Conservation (phyloP, 2,797 vertebrate species). For the Paguma larvata region DNA sequence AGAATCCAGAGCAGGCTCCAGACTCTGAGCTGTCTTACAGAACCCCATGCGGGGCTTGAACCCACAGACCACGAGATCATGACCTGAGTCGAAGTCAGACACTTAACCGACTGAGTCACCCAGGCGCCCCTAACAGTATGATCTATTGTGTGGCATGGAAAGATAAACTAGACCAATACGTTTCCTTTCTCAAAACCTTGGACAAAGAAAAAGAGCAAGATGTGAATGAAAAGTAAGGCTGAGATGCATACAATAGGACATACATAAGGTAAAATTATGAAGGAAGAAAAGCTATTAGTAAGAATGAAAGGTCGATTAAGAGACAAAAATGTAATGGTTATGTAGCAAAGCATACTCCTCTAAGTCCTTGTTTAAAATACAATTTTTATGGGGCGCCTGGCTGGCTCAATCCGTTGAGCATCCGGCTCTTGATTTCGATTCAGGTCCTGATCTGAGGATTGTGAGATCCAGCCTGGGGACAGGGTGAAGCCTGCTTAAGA, state of each 20-base stretch:
- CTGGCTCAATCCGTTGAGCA: too few species aligned
- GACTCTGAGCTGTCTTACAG: too few species aligned
- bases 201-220: background rate
- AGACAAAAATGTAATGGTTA: background rate
- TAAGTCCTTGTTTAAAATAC: background rate
- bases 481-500: too few species aligned
- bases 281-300: background rate
- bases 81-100: too few species aligned
- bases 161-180: background rate
- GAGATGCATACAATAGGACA: background rate
- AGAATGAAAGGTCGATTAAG: background rate
- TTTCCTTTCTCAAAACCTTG: conserved; percentile 17
- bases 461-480: too few species aligned
- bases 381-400: background rate
- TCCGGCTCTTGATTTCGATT: too few species aligned
- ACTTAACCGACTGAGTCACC: too few species aligned
- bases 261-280: background rate
- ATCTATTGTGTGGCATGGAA: background rate
- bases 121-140: too few species aligned
- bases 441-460: too few species aligned
- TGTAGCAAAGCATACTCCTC: background rate
- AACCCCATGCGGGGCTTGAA: too few species aligned
- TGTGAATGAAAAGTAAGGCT: conserved; percentile 2
- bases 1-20: too few species aligned
- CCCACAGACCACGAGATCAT: too few species aligned